These are phyloP conservation scores for Thyatira batis DNA, from an alignment of 2,888 invertebrate species.

Conservation along the genomic window DNA sequence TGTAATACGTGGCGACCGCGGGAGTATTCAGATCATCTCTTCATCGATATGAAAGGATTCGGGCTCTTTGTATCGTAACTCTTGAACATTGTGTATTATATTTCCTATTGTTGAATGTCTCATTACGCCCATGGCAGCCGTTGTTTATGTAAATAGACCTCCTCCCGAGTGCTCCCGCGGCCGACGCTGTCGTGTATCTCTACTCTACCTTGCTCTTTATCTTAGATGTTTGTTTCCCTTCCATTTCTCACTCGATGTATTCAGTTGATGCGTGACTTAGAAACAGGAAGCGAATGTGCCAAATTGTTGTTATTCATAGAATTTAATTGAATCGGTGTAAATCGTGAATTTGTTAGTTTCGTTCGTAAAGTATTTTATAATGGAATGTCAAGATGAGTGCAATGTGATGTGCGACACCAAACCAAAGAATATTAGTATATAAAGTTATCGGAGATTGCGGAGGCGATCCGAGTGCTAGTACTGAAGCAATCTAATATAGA, in stretches of 20 bases:
- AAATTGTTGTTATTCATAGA: conserved; percentile 74
- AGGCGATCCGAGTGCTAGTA: conserved; percentile 35
- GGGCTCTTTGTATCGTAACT: background rate
- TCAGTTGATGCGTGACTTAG: conserved; percentile 49
- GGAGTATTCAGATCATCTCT: background rate
- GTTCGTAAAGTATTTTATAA: conserved; percentile 34
- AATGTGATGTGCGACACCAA: conserved; percentile 74
- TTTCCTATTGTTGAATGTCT: background rate
- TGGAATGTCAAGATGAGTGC: conserved; percentile 53
- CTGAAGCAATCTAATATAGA: conserved; percentile 28
- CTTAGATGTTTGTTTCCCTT: conserved; percentile 36
- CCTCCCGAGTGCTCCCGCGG: conserved; percentile 8
- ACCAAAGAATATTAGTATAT: conserved; percentile 53
- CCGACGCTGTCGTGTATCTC: conserved; percentile 14
- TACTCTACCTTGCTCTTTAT: conserved; percentile 23
- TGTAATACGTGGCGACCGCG: conserved; percentile 19
- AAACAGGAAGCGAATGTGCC: conserved; percentile 75
- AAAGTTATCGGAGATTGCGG: conserved; percentile 24
- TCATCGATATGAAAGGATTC: background rate
- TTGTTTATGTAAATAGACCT: conserved; percentile 17
- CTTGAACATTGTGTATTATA: background rate
- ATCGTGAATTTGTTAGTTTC: conserved; percentile 39
- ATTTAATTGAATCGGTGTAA: conserved; percentile 56
- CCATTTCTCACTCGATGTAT: conserved; percentile 26
- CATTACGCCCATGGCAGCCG: background rate